phyloP scores from a whole-genome alignment of 2,797 vertebrate genomes.

The Cossypha dichroa region DNA sequence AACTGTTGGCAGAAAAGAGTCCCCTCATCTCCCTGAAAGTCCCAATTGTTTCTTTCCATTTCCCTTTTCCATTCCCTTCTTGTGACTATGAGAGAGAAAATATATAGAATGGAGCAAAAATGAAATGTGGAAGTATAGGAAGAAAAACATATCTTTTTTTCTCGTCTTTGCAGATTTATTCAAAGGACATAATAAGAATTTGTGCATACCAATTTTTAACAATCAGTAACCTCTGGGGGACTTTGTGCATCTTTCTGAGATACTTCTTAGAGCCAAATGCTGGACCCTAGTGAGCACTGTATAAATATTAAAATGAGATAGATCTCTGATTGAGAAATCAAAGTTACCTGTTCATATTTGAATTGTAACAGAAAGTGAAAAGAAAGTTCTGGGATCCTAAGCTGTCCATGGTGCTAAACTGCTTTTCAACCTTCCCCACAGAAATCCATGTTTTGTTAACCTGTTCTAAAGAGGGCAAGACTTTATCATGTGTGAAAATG shows the following conservation, averaged over 20 bases:
- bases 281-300: not conserved
- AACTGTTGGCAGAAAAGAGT: not conserved
- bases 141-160: not conserved
- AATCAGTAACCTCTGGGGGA: accelerated
- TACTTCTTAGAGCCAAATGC: not conserved
- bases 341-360: not conserved
- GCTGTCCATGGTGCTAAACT: not conserved
- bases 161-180: not conserved
- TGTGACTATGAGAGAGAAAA: not conserved
- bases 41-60: not conserved
- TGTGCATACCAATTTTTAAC: not conserved
- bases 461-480: not conserved
- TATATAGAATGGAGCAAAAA: not conserved
- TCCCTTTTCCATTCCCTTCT: not conserved
- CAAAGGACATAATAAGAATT: not conserved
- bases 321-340: too few relatives aligned
- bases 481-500: not conserved
- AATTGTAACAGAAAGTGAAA: not conserved
- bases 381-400: not conserved
- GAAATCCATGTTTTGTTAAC: not conserved
- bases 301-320: not conserved
- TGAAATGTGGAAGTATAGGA: not conserved
- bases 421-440: not conserved
- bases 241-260: not conserved
- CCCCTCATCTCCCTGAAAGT: not conserved